Evolutionary conservation across 1,140 invertebrate genomes (phyloP), one percentile per base, ranked within the genome.

Genomic region (Platyscapa corneri): DNA sequence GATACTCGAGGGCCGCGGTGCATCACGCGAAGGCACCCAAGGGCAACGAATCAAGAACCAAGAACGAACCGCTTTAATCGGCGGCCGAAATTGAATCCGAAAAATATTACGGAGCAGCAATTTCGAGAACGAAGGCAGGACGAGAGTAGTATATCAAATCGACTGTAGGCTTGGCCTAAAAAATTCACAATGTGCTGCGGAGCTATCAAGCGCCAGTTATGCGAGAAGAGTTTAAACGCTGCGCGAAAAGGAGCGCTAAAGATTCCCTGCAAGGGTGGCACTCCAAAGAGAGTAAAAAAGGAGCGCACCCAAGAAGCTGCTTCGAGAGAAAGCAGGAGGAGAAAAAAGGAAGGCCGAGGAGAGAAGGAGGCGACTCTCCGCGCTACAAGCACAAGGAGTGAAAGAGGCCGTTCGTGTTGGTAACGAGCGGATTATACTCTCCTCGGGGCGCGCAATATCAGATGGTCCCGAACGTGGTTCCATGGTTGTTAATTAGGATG

Each of bases 401-500:
- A 83, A 60, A 87, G 87, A 89, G 89, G 89, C 88, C 88, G 88
- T 91, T 91, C 91, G 91, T 92, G 91, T 91, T 91, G 89, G 91
- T 92, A 92, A 92, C 91, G 90, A 92, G 91, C 88, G 89, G 91
- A 91, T 91, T 92, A 92, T 91, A 90, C 91, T 91, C 91, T 39
- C 67, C 42, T 20, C 27, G 27, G 42, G 67, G 67, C 42, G 84
- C 88, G 86, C 86, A 88, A 84, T 92, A 92, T 92, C 91, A 91
- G 91, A 92, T 92, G 91, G 90, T 91, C 90, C 90, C 90, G 88
- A 91, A 90, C 81, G 53, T 90, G 91, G 89, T 91, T 91, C 91
- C 90, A 89, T 88, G 90, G 90, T 91, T 91, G 91, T 93, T 93
- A 93, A 93, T 93, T 93, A 92, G 91, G 92, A 93, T 92, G 92